These are phyloP conservation scores for Nannobrachium achirus DNA, from an alignment of 2,113 vertebrate species.

Conservation along the genomic window DNA sequence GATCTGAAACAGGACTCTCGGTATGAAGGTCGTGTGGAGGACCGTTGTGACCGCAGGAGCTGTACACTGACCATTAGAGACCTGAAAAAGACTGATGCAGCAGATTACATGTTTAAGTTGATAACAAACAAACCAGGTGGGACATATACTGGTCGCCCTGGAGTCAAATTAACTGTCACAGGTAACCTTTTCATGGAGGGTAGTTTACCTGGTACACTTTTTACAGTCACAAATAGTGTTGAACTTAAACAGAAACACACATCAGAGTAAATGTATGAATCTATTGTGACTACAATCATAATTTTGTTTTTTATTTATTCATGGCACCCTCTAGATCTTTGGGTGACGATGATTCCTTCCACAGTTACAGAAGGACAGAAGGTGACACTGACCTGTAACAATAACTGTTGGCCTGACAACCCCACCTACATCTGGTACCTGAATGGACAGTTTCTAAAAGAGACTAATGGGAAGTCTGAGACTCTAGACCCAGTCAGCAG, in stretches of 20 bases:
- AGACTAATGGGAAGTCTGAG: not conserved
- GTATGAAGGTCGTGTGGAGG: constrained; percentile 10
- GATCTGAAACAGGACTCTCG: not conserved
- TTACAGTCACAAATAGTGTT: constrained; percentile 3
- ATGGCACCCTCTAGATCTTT: constrained; percentile 1
- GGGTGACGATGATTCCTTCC: not conserved
- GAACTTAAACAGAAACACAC: too few species aligned
- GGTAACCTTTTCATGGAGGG: not conserved
- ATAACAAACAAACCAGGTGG: not conserved
- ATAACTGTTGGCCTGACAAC: constrained; percentile 11
- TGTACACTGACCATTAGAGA: constrained; percentile 3
- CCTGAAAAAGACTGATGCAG: constrained; percentile 2
- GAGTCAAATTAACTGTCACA: constrained; percentile 6
- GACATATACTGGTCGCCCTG: not conserved
- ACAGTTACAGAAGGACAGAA: not conserved
- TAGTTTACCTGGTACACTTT: not conserved
- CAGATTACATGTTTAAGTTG: constrained; percentile 6
- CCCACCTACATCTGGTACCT: constrained; percentile 26
- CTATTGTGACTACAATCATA: too few species aligned
- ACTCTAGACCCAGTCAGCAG: not conserved
- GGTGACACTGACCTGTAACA: constrained; percentile 21
- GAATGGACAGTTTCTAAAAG: not conserved
- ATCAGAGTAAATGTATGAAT: too few species aligned
- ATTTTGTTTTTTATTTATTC: not conserved
- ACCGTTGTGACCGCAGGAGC: not conserved